phyloP scores from a whole-genome alignment of 2,113 vertebrate species.

The Osmerus mordax region DNA sequence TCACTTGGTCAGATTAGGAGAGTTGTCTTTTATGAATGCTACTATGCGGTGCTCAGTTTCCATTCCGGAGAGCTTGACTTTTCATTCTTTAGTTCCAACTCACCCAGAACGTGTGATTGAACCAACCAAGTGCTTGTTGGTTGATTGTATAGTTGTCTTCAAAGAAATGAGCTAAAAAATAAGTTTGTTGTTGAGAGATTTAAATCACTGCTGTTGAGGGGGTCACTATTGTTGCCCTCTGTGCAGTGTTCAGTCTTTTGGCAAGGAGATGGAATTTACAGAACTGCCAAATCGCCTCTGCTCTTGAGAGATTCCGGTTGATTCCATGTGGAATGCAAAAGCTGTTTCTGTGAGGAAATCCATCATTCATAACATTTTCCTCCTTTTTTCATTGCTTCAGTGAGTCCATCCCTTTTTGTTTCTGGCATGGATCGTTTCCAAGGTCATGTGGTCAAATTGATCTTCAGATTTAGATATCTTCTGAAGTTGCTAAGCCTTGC shows the following conservation, averaged over 20 bases:
- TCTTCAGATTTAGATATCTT: conserved; percentile 45
- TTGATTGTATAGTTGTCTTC: too few species aligned
- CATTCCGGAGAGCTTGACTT: too few species aligned
- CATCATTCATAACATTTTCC: conserved; percentile 9
- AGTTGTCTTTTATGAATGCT: neutral
- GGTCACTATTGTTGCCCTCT: too few species aligned
- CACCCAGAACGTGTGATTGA: too few species aligned
- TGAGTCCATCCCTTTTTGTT: conserved; percentile 22
- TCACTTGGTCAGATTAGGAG: neutral
- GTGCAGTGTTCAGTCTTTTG: too few species aligned
- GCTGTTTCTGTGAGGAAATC: neutral
- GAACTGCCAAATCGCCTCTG: neutral
- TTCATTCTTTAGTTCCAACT: too few species aligned
- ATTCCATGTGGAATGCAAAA: conserved; percentile 7
- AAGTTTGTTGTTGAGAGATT: too few species aligned
- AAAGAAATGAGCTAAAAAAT: too few species aligned
- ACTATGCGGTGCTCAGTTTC: too few species aligned
- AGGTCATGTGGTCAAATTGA: conserved; percentile 53
- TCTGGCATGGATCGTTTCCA: conserved; percentile 46
- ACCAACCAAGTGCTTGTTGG: too few species aligned
- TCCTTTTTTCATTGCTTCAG: neutral
- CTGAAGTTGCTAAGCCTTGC: conserved; percentile 38
- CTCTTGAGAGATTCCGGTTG: conserved; percentile 19
- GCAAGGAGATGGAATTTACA: conserved; percentile 8
- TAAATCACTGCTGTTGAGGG: too few species aligned